phyloP scores from a whole-genome alignment of 2,797 vertebrate genomes.

The Poeciliopsis presidionis region DNA sequence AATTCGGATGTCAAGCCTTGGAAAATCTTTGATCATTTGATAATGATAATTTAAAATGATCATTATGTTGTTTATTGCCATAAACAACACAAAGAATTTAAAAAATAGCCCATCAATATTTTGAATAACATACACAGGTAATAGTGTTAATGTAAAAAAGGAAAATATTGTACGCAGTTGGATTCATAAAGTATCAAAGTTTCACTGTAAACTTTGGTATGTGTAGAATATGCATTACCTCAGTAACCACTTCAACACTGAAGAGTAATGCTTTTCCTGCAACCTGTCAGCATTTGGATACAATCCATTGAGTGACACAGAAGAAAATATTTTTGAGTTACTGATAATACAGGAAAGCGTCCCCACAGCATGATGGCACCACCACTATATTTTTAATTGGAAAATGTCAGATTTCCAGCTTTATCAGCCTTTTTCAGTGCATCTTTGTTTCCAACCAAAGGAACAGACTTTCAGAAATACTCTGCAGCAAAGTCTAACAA shows the following conservation, averaged over 20 bases:
- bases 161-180: not conserved
- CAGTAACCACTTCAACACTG: not conserved
- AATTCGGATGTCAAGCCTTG: not conserved
- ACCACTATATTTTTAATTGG: not conserved
- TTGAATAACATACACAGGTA: not conserved
- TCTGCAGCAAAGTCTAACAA: not conserved
- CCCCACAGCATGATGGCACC: not conserved
- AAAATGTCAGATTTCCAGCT: not conserved
- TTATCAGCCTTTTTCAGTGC: not conserved
- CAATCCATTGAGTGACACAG: not conserved
- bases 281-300: not conserved
- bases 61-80: not conserved
- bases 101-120: not conserved
- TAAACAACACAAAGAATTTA: not conserved
- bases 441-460: not conserved
- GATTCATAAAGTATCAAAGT: not conserved
- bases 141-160: not conserved
- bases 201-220: not conserved
- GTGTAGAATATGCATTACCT: not conserved
- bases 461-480: conserved; percentile 14
- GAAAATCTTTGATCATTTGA: not conserved
- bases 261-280: not conserved
- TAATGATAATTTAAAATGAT: not conserved
- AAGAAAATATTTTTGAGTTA: not conserved
- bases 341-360: not conserved